Conservation (phyloP, 64 coral and sea anemone species). For the Pocillopora damicornis region DNA sequence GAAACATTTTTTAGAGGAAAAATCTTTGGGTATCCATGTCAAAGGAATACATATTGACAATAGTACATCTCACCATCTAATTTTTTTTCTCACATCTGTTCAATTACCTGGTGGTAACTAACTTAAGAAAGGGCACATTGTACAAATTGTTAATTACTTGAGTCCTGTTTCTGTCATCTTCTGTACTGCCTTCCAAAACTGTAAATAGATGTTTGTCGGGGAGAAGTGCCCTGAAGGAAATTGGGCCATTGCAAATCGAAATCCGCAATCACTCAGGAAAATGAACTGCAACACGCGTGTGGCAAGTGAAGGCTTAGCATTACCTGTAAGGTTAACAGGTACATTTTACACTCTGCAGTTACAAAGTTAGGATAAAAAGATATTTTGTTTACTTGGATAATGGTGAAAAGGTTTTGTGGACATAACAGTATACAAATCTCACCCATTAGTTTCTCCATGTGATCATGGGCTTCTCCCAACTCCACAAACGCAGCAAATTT, state of each 20-base stretch:
- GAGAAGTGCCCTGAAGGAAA: constrained; percentile 14
- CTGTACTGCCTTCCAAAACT: constrained; percentile 37
- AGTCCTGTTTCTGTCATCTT: not conserved
- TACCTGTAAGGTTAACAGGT: too few species aligned
- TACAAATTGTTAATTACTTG: constrained; percentile 8
- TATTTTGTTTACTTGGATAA: too few species aligned
- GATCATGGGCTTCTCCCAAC: not conserved
- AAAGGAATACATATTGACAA: too few species aligned
- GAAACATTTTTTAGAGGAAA: too few species aligned
- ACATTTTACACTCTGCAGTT: too few species aligned
- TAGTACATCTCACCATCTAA: too few species aligned
- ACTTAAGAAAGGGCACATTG: not conserved
- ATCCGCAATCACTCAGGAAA: constrained; percentile 12
- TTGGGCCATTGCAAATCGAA: constrained; percentile 15
- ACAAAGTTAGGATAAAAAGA: too few species aligned
- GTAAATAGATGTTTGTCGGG: not conserved
- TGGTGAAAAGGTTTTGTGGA: too few species aligned
- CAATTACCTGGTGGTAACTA: too few species aligned
- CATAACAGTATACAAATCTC: not conserved
- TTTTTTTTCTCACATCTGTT: too few species aligned
- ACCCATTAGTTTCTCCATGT: constrained; percentile 11
- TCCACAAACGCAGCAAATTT: constrained; percentile 20
- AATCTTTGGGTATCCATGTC: too few species aligned
- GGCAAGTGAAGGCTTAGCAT: not conserved
- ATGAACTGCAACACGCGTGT: constrained; percentile 35